A percentile compares a stretch with the other conserved stretches of the same genome.
Conservation (phyloP, 2,797 vertebrate genomes). For the Heterohyrax brucei region DNA sequence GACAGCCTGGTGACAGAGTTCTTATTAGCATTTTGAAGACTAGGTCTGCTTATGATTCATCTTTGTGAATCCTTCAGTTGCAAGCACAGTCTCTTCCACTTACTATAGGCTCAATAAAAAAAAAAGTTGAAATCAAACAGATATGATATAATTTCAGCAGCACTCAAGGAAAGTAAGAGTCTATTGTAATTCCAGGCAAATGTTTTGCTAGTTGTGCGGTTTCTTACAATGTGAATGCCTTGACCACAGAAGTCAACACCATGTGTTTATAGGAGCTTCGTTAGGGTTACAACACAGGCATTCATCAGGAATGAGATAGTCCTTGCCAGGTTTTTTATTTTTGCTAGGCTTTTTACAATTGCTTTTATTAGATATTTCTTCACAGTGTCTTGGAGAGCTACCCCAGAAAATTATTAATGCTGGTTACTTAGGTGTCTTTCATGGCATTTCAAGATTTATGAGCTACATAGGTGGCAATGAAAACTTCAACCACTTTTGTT, state of each 20-base stretch:
- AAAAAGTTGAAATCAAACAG: neutral
- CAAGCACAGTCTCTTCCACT: neutral
- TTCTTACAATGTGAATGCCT: neutral
- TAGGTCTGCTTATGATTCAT: constrained; percentile 4
- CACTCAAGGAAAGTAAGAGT: constrained; percentile 41
- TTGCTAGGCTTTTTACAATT: constrained; percentile 80
- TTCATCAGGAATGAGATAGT: constrained; percentile 66
- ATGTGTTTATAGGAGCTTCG: constrained; percentile 64
- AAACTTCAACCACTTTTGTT: constrained; percentile 66
- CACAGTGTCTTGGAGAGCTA: constrained; percentile 75
- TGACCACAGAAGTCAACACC: constrained; percentile 35
- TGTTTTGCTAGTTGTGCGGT: constrained; percentile 42
- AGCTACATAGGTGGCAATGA: constrained; percentile 73
- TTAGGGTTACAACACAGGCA: constrained; percentile 61
- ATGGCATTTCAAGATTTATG: constrained; percentile 71
- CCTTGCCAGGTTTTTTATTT: constrained; percentile 75
- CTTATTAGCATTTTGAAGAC: constrained; percentile 6
- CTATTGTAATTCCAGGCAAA: constrained; percentile 11
- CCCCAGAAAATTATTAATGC: constrained; percentile 76
- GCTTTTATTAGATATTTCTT: constrained; percentile 83
- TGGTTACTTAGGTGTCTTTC: constrained; percentile 70
- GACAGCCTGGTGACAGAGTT: neutral
- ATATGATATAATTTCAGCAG: constrained; percentile 22
- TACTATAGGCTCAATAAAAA: constrained; percentile 39
- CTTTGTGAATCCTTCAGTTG: constrained; percentile 4